Evolutionary conservation across 2,888 invertebrate genomes (phyloP), one percentile per base, ranked within the genome.

Genomic region (Gymnoscelis rufifasciata): DNA sequence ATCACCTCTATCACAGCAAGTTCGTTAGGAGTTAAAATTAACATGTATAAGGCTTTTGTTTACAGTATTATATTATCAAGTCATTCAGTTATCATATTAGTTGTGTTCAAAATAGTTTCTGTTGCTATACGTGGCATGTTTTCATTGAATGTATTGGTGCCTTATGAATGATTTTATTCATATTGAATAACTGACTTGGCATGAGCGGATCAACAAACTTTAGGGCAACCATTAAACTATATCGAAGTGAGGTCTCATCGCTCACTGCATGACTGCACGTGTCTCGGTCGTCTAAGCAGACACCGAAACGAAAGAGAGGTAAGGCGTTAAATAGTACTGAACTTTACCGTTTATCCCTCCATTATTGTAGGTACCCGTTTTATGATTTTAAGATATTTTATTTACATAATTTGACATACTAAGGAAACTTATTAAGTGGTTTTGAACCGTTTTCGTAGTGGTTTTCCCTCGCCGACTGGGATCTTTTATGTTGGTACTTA

Each of bases 21-120:
- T 78, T 78, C 77, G 76, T 78, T 77, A 73, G 63, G 68, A 77
- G 65, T 64, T 65, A 59, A 65, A 64, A 64, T 64, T 62, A 64
- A 63, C 62, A 19, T 19, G 19, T 62, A 68, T 49, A 50, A 64
- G 66, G 64, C 72, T 66, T 78, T 80, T 86, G 81, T 87, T 87
- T 83, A 86, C 78, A 82, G 79, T 77, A 71, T 71, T 74, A 76
- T 66, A 73, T 82, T 84, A 83, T 83, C 82, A 62, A 56, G 60
- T 73, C 65, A 65, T 49, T 50, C 38, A 70, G 74, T 81, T 82
- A 83, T 83, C 79, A 71, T 69, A 63, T 68, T 71, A 68, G 72
- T 74, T 19, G 19, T 35, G 19, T 19, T 81, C 79, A 82, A 79
- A 73, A 76, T 62, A 64, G 71, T 59, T 67, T 64, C 74, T 75